A percentile compares a stretch with the other conserved stretches of the same genome.
phyloP scores from a whole-genome alignment of 1,140 invertebrate genomes.

The Lepeophtheirus salmonis region DNA sequence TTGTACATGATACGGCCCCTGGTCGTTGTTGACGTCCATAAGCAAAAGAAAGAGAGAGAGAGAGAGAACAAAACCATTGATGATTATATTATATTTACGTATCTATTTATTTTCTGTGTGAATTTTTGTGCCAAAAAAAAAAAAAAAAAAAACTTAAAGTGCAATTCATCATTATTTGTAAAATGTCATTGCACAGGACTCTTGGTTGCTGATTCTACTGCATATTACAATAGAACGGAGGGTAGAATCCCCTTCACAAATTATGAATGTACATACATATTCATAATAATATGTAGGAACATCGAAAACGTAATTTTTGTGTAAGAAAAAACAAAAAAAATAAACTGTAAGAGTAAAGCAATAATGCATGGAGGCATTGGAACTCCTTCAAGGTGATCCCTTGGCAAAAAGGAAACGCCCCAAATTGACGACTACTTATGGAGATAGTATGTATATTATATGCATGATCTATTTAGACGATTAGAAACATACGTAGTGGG shows the following conservation, averaged over 20 bases:
- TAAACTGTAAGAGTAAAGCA: background rate
- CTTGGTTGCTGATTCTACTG: background rate
- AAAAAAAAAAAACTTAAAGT: background rate
- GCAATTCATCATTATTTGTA: background rate
- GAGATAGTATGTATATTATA: too few relatives aligned
- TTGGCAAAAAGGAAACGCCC: background rate
- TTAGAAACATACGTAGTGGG: too few relatives aligned
- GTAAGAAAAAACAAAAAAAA: background rate
- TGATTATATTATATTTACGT: background rate
- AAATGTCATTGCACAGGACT: background rate
- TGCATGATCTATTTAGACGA: too few relatives aligned
- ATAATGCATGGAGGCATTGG: background rate
- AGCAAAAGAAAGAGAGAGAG: background rate
- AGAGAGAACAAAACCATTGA: background rate
- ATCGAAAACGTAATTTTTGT: too few relatives aligned
- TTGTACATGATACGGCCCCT: too few relatives aligned
- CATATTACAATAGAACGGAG: too few relatives aligned
- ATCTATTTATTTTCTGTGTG: background rate
- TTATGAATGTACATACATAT: background rate
- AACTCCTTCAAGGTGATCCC: background rate
- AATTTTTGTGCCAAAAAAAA: background rate
- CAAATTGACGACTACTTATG: background rate
- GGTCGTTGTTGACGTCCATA: too few relatives aligned
- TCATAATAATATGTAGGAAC: background rate
- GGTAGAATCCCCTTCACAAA: too few relatives aligned